A percentile compares a stretch with the other conserved stretches of the same genome.
phyloP scores from a whole-genome alignment of 2,888 invertebrate species.

The Epsilonema sp. region DNA sequence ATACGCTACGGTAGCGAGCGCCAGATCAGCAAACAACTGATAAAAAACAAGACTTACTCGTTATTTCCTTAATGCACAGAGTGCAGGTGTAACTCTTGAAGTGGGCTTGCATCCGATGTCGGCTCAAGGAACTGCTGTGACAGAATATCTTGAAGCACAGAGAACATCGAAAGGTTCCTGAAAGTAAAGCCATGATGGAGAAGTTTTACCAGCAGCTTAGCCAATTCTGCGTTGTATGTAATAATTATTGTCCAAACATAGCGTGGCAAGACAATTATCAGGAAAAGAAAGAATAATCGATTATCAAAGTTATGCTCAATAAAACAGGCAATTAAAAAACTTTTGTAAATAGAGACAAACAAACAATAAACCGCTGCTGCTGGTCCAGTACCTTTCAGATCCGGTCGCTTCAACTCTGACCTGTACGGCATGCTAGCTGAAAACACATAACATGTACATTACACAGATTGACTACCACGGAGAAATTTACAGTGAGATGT shows the following conservation, averaged over 20 bases:
- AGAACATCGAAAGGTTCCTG: constrained; percentile 20
- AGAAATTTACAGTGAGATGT: too few species aligned
- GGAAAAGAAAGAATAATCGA: neutral
- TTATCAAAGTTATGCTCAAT: neutral
- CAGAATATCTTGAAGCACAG: constrained; percentile 22
- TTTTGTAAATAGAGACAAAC: neutral
- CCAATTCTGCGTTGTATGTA: too few species aligned
- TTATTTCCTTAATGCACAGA: constrained; percentile 19
- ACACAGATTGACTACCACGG: too few species aligned
- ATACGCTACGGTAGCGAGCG: too few species aligned
- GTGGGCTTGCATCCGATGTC: constrained; percentile 23
- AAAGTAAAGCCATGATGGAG: constrained; percentile 4
- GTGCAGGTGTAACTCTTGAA: constrained; percentile 23
- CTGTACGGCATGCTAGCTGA: constrained; percentile 9
- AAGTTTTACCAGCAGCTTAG: neutral
- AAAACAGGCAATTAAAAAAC: neutral
- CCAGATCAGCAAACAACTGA: too few species aligned
- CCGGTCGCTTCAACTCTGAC: constrained; percentile 9
- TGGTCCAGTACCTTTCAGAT: constrained; percentile 8
- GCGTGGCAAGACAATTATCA: neutral
- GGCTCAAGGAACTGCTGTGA: constrained; percentile 19
- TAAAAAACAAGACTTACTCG: constrained; percentile 12
- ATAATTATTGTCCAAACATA: neutral
- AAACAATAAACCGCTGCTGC: neutral
- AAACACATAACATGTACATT: too few species aligned